Evolutionary conservation across 2,797 vertebrate genomes (phyloP), one percentile per base, ranked within the genome.

Genomic region (Siniperca obscura): DNA sequence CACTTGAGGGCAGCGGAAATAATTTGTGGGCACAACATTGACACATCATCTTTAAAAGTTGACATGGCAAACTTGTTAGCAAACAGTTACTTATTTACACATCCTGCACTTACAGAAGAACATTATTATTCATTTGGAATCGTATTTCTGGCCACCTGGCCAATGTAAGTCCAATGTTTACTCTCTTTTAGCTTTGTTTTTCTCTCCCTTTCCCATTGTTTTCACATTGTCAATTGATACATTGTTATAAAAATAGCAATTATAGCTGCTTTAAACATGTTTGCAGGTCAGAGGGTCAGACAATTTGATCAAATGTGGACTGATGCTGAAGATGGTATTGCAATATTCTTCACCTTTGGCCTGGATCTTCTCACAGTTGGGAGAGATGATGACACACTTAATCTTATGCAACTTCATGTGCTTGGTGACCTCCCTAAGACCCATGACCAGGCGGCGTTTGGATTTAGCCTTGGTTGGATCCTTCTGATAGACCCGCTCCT

Each of bases 341-440:
- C 7, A 25, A 50, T 7, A 50, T 16, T 38, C 3, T 48, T 81
- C 75, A 98, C 98, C 98, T 97, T 99, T 99, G 67, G 98, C 97
- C 85, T 99, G 98, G 86, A 99, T 99, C 95, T 99, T 99, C 93
- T 99, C 98, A 36, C 98, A 99, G 95, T 99, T 99, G 66, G 98
- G 98, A 60, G 98, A 99, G 92, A 99, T 99, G 89, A 99, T 97
- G 11, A 99, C 98, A 84, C 98, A 99, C 73, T 98, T 99, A 76
- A 99, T 99, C 94, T 99, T 99, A 78, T 96, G 96, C 36, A 99
- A 86, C 80, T 98, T 99, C 98, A 99, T 99, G 90, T 99, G 98
- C 78, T 99, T 99, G 9, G 98, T 99, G 86, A 99, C 98, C 86
- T 99, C 98, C 56, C 98, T 90, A n/a, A 99, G 95, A 2, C 98